A percentile compares a stretch with the other conserved stretches of the same genome.
Conservation (phyloP, 2,888 invertebrate species). For the Aethes cnicana region DNA sequence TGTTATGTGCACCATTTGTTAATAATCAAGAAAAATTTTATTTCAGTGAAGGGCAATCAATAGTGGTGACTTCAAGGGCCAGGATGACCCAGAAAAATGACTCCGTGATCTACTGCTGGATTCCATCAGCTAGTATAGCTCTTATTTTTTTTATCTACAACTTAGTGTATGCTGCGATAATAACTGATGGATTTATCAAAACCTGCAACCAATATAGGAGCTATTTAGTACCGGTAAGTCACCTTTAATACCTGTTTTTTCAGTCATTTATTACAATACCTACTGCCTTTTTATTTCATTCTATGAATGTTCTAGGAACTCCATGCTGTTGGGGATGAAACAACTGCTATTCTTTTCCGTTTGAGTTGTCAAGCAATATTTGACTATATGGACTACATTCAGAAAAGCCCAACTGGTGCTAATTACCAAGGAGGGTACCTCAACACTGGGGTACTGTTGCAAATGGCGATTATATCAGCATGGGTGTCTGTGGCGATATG, state of each 20-base stretch:
- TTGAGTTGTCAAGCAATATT: conserved; percentile 88
- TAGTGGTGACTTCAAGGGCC: conserved; percentile 84
- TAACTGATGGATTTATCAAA: conserved; percentile 87
- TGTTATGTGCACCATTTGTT: too few relatives aligned
- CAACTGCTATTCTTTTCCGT: conserved; percentile 84
- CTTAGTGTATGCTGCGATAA: conserved; percentile 85
- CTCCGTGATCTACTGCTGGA: conserved; percentile 86
- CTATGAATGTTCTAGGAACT: conserved; percentile 60
- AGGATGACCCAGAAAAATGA: conserved; percentile 82
- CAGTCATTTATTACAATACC: not conserved
- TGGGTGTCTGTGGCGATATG: conserved; percentile 84
- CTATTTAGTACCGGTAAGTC: conserved; percentile 82
- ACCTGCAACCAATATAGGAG: conserved; percentile 90
- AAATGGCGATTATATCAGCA: conserved; percentile 84
- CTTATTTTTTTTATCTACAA: conserved; percentile 85
- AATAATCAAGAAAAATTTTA: too few relatives aligned
- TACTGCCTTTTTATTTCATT: not conserved
- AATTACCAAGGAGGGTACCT: conserved; percentile 83
- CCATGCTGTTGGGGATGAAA: conserved; percentile 80
- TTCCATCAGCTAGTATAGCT: conserved; percentile 84
- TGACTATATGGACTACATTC: conserved; percentile 93
- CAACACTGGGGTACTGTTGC: conserved; percentile 87
- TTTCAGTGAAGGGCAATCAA: conserved; percentile 85
- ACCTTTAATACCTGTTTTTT: not conserved
- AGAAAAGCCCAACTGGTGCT: conserved; percentile 85